phyloP scores from a whole-genome alignment of 2,797 vertebrate genomes.

The Malacoctenus gilli region DNA sequence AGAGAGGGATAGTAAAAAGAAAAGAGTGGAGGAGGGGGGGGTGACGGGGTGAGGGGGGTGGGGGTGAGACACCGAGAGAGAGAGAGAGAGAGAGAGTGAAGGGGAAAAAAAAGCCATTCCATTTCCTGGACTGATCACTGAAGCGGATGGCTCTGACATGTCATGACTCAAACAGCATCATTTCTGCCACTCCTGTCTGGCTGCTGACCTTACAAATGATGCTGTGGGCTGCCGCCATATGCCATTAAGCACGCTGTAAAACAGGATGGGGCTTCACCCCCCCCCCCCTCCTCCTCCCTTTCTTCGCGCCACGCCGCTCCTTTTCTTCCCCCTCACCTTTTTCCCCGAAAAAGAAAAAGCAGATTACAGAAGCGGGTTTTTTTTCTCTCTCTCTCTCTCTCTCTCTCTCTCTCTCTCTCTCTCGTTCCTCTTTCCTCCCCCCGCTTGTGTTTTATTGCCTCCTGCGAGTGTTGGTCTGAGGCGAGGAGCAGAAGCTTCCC shows the following conservation, averaged over 20 bases:
- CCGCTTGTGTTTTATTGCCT: constrained; percentile 59
- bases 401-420: constrained; percentile 26
- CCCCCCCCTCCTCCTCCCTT: constrained; percentile 37
- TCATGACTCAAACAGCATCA: constrained; percentile 84
- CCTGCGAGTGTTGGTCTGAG: constrained; percentile 60
- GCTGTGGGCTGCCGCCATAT: constrained; percentile 76
- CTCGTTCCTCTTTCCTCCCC: constrained; percentile 26
- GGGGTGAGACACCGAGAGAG: too few species aligned
- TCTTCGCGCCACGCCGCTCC: constrained; percentile 7
- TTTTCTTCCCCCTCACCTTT: constrained; percentile 59
- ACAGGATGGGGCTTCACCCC: constrained; percentile 57
- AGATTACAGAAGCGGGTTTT: constrained; percentile 47
- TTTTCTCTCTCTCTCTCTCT: constrained; percentile 44
- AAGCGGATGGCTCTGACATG: constrained; percentile 78
- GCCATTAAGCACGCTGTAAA: constrained; percentile 79
- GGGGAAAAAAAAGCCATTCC: constrained; percentile 70
- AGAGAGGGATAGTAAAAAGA: constrained; percentile 59
- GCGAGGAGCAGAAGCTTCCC: constrained; percentile 65
- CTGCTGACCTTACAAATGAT: constrained; percentile 82
- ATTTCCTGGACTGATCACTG: constrained; percentile 84
- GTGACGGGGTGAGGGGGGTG: background rate
- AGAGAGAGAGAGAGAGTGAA: too few species aligned
- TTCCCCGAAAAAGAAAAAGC: constrained; percentile 50
- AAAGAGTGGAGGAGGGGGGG: background rate
- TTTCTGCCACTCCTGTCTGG: constrained; percentile 81